Percentiles rank a stretch among this genome's conserved stretches.
Conservation (phyloP, 2,888 invertebrate genomes). For the Agrochola litura region DNA sequence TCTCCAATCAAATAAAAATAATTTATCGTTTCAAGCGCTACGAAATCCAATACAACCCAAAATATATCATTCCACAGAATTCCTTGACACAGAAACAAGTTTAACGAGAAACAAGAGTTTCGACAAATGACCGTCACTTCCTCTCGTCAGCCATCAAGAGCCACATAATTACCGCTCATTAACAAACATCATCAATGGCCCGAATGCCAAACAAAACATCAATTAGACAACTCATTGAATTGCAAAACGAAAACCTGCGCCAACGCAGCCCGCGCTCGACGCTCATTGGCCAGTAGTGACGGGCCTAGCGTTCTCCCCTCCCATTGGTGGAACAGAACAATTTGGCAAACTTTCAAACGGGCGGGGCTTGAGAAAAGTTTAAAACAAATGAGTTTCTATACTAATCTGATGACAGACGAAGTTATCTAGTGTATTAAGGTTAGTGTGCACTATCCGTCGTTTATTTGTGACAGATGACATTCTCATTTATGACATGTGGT, state of each 20-base stretch:
- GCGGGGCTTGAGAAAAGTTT: conserved; percentile 77
- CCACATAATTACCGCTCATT: conserved; percentile 57
- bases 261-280: conserved; percentile 75
- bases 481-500: conserved; percentile 37
- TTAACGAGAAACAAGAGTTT: conserved; percentile 39
- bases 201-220: conserved; percentile 81
- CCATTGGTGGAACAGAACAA: conserved; percentile 79
- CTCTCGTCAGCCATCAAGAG: conserved; percentile 38
- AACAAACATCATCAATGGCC: conserved; percentile 72
- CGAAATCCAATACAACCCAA: conserved; percentile 32
- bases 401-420: conserved; percentile 43
- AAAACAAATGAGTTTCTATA: conserved; percentile 58
- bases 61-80: conserved; percentile 47
- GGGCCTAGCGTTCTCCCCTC: conserved; percentile 69
- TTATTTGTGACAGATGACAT: conserved; percentile 26
- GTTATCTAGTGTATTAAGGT: conserved; percentile 43
- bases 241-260: conserved; percentile 85
- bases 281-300: conserved; percentile 77
- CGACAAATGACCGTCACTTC: conserved; percentile 46
- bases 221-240: conserved; percentile 84
- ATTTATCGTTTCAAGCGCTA: conserved; percentile 4
- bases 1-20: conserved; percentile 31
- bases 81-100: conserved; percentile 56
- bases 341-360: conserved; percentile 87
- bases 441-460: conserved; percentile 38